Percentiles rank a stretch among this genome's conserved stretches.
Conservation (phyloP, 2,113 vertebrate species). For the Catagonus wagneri region DNA sequence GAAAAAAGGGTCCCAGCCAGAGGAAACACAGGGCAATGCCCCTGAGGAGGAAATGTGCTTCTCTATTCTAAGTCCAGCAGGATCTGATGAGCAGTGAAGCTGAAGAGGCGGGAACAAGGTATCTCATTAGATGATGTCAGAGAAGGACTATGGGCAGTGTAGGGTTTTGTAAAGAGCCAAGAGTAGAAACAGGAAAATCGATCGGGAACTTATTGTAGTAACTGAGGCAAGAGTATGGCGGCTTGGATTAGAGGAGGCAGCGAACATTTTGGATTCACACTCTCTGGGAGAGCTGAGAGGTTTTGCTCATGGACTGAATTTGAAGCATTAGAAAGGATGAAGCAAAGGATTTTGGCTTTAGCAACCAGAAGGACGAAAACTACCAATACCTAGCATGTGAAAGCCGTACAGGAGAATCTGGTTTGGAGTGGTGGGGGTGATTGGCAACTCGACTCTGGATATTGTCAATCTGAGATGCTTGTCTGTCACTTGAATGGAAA, state of each 20-base stretch:
- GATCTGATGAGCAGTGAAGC: too few species aligned
- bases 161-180: not conserved
- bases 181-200: not conserved
- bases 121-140: rapidly evolving
- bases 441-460: not conserved
- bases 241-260: not conserved
- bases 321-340: not conserved
- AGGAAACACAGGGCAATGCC: not conserved
- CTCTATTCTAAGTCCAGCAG: not conserved
- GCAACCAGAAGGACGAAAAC: not conserved
- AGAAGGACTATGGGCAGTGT: not conserved
- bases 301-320: not conserved
- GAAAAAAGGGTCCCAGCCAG: not conserved
- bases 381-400: not conserved
- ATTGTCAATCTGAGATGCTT: not conserved
- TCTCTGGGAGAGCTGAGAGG: not conserved
- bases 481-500: not conserved
- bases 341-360: not conserved
- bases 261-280: not conserved
- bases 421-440: not conserved
- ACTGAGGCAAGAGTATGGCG: not conserved
- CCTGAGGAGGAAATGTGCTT: not conserved
- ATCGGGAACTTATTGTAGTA: not conserved
- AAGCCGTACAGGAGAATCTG: not conserved
- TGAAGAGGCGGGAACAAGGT: not conserved